Evolutionary conservation across 2,888 invertebrate species (phyloP), one percentile per base, ranked within the genome.

Genomic region (Cyaniris semiargus): DNA sequence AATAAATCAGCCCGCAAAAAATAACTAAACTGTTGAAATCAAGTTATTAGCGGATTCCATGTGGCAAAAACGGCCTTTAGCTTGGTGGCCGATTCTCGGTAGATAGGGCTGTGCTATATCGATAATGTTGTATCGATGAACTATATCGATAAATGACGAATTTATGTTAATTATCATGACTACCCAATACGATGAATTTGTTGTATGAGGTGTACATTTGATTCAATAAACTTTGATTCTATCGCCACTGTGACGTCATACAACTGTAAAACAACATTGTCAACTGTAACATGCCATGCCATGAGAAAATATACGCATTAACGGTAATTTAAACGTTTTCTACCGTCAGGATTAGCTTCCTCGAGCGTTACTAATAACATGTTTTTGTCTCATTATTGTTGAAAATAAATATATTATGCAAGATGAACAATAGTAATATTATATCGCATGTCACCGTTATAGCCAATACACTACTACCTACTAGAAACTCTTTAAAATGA

Each of bases 41-140:
- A 92, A 92, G 91, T 91, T 92, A 92, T 93, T 92, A 93, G 82
- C 79, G 82, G 80, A 90, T 90, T 85, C 89, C 85, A 84, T 77
- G 18, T 8, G 21, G 48, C 78, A 86, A 80, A 92, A 92, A 92
- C 91, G 87, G 80, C 75, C 58, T 78, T 79, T 77, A 79, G 77
- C 86, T 80, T 78, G 91, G 90, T 89, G 92, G 91, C 82, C 91
- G 75, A 74, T 90, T 92, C 91, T 83, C 71, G 80, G 90, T 90
- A 91, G 21, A 18, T 80, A 84, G 84, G 82, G 85, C 76, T 81
- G 82, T 70, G 4, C 23, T 44, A 1, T 77, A 77, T 79, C 78
- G 79, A 79, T 79, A 66, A 15, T 60, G 38, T n/a, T 75, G 60
- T 79, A 77, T 79, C 79, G 79, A 81, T 79, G 70, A 60, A 60